Conservation (phyloP, 2,797 vertebrate species). For the Echiichthys vipera region DNA sequence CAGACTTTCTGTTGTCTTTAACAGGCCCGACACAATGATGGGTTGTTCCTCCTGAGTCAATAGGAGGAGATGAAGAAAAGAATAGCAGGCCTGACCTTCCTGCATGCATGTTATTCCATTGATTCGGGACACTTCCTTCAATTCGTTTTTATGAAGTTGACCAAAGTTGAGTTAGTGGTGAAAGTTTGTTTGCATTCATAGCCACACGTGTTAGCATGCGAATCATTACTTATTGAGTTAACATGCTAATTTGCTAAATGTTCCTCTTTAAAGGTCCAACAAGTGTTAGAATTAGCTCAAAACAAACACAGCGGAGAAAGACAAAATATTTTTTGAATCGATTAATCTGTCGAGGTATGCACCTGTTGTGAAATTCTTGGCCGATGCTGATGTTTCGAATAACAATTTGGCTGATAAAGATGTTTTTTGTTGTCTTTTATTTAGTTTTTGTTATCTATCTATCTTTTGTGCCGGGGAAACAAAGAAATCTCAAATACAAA, state of each 20-base stretch:
- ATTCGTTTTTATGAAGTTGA: background rate
- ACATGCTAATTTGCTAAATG: background rate
- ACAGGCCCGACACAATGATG: conserved; percentile 32
- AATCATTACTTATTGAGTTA: background rate
- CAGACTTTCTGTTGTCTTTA: conserved; percentile 14
- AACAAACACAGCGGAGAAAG: background rate
- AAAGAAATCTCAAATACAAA: too few species aligned
- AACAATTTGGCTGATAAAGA: too few species aligned
- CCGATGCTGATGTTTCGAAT: too few species aligned
- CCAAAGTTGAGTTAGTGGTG: background rate
- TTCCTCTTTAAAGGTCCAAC: background rate
- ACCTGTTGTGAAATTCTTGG: too few species aligned
- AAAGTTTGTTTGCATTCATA: background rate
- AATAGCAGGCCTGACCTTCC: conserved; percentile 35
- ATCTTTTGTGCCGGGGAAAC: too few species aligned
- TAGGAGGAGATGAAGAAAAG: conserved; percentile 21
- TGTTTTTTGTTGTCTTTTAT: too few species aligned
- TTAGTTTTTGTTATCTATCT: too few species aligned
- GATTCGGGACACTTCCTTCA: background rate
- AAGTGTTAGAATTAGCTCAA: background rate
- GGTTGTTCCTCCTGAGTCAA: conserved; percentile 37
- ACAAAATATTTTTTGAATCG: background rate
- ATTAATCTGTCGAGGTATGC: background rate
- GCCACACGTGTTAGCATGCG: background rate
- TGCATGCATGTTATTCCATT: background rate